Percentiles rank a stretch among this genome's conserved stretches.
phyloP scores from a whole-genome alignment of 1,140 invertebrate species.

The Palaemon carinicauda region DNA sequence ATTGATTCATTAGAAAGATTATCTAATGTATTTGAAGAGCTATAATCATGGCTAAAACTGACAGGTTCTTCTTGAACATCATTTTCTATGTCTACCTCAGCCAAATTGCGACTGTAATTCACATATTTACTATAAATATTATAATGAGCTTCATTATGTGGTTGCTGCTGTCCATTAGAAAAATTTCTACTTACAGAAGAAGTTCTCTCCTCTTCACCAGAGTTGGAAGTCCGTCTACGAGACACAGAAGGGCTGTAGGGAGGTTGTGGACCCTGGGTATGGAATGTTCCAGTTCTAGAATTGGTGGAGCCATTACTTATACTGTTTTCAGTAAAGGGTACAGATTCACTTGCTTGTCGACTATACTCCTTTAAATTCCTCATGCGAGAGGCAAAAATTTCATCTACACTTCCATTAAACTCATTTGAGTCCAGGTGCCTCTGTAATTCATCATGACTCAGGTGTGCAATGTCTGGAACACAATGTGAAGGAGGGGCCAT shows the following conservation, averaged over 20 bases:
- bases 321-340: neutral
- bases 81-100: conserved; percentile 52
- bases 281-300: conserved; percentile 31
- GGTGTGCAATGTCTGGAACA: conserved; percentile 46
- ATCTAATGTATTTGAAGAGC: conserved; percentile 44
- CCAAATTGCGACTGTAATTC: conserved; percentile 47
- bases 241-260: conserved; percentile 25
- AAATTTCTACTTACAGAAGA: conserved; percentile 12
- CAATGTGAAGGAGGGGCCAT: conserved; percentile 48
- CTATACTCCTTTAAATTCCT: conserved; percentile 32
- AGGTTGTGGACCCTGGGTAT: conserved; percentile 17
- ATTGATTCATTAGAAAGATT: conserved; percentile 45
- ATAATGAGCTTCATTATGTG: conserved; percentile 51
- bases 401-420: conserved; percentile 47
- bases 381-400: conserved; percentile 41
- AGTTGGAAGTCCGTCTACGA: conserved; percentile 18
- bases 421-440: conserved; percentile 43
- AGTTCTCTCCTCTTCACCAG: conserved; percentile 28
- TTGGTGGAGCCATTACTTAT: neutral
- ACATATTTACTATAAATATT: conserved; percentile 58
- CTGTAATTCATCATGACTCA: conserved; percentile 48
- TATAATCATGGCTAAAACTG: conserved; percentile 58
- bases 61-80: conserved; percentile 62
- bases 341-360: conserved; percentile 20
- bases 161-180: conserved; percentile 44